These are phyloP conservation scores for Plecotus auritus DNA, from an alignment of 2,113 vertebrate species.

Conservation along the genomic window DNA sequence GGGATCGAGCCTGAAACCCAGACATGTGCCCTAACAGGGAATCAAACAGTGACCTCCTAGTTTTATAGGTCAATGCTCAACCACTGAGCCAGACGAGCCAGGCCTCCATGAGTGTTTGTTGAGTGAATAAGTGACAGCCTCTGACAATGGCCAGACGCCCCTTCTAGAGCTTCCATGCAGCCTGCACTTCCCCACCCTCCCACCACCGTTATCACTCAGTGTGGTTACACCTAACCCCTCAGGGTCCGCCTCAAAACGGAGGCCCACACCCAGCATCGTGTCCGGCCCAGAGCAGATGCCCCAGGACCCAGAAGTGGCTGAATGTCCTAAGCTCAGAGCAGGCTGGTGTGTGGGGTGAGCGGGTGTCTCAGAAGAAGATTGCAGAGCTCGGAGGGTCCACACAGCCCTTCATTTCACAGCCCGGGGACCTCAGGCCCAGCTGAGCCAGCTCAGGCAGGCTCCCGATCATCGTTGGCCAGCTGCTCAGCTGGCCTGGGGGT, in stretches of 20 bases:
- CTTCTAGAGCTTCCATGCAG: neutral
- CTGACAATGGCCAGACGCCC: neutral
- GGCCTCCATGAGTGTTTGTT: neutral
- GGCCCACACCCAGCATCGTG: accelerated
- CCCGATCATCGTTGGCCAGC: accelerated
- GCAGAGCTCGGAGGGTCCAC: neutral
- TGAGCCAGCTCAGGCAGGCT: neutral
- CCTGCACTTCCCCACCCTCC: neutral
- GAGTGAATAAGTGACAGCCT: neutral
- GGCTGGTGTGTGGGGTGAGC: accelerated
- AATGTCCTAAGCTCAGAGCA: neutral
- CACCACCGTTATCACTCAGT: accelerated
- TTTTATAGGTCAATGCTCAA: too few species aligned
- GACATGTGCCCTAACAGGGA: too few species aligned
- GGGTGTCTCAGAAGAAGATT: neutral
- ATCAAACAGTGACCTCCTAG: too few species aligned
- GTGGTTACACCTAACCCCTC: neutral
- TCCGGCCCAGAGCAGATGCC: neutral
- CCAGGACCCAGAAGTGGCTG: neutral
- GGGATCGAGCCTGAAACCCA: too few species aligned
- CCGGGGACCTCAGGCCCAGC: neutral
- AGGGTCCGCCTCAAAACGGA: neutral
- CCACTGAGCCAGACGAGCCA: too few species aligned
- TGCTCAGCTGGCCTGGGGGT: neutral
- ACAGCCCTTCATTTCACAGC: neutral